Base-by-base conservation (phyloP, 2,113 vertebrate genomes). In the Electrona antarctica region DNA sequence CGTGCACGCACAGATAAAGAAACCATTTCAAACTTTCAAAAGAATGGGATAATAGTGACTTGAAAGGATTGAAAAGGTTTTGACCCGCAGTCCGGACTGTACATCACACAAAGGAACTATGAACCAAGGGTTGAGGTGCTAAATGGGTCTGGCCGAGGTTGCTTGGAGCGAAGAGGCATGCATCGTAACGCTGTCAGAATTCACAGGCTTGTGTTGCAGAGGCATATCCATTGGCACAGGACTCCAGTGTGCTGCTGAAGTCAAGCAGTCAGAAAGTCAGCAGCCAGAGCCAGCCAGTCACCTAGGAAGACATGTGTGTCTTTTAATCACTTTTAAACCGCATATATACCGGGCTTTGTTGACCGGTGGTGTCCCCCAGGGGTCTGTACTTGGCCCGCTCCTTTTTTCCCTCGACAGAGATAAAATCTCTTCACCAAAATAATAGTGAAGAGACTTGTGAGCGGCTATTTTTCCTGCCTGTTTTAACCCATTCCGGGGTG, bases 151-250 rank as follows among this genome's bases (percentile, higher is more conserved):
- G 69, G 76, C 64, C 61, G 83, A 75, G 56, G 75, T 85, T 78
- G 84, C 88, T 82, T 67, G 58, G 81, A 86, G 84, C 85, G 73
- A 66, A 74, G 71, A 76, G 69, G 77, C 81, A 91, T 90, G 77
- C 89, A 87, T 89, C 85, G 78, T 65, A 76, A 60, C 45, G 15
- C 71, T 92, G 92, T 90, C 75, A 92, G 64, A 94, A 90, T 85
- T 93, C 93, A 93, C 91, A 91, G 60, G 56, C 54, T 54, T 52
- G 60, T 92, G 93, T 71, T 88, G 80, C 71, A 84, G 81, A 81
- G 82, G 79, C 63, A 47, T 56, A 47, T 56, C 48, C 52, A n/a
- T 8, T 85, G 83, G 81, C 74, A 77, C 50, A 6, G 65, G 75
- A 81, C 49, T 56, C 33, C 56, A 71, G 66, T 86, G 83, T 85